Conservation (phyloP, 2,888 invertebrate genomes). For the Conomelus anceps region DNA sequence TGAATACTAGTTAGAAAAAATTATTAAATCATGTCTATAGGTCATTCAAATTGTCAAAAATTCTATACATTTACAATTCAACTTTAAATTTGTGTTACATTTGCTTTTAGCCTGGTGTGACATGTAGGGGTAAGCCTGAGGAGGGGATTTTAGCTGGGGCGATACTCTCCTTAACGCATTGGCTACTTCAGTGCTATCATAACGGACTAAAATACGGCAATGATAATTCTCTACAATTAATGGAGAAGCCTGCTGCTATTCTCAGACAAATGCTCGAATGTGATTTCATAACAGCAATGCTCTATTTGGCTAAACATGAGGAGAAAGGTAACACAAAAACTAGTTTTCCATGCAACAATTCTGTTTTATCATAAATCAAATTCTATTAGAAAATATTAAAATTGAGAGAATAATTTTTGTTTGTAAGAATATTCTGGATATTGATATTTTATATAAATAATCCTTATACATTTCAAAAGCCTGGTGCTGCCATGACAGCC, state of each 20-base stretch:
- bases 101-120: conserved; percentile 47
- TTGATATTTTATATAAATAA: neutral
- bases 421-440: neutral
- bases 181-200: conserved; percentile 70
- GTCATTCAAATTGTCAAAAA: neutral
- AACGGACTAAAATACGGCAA: conserved; percentile 31
- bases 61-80: neutral
- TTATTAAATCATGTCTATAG: too few species aligned
- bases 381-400: neutral
- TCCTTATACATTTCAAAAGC: too few species aligned
- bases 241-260: conserved; percentile 62
- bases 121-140: conserved; percentile 75
- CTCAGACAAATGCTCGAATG: conserved; percentile 61
- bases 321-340: conserved; percentile 43
- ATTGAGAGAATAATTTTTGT: neutral
- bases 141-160: conserved; percentile 78
- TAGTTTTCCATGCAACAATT: neutral
- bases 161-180: conserved; percentile 71
- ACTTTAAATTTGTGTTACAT: neutral
- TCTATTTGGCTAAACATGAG: conserved; percentile 74
- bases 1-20: too few species aligned
- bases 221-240: conserved; percentile 44
- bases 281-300: conserved; percentile 73
- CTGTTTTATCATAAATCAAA: neutral
- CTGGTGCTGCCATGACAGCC: too few species aligned